phyloP scores from a whole-genome alignment of 2,888 invertebrate species.

The Drosophila engyochracea region DNA sequence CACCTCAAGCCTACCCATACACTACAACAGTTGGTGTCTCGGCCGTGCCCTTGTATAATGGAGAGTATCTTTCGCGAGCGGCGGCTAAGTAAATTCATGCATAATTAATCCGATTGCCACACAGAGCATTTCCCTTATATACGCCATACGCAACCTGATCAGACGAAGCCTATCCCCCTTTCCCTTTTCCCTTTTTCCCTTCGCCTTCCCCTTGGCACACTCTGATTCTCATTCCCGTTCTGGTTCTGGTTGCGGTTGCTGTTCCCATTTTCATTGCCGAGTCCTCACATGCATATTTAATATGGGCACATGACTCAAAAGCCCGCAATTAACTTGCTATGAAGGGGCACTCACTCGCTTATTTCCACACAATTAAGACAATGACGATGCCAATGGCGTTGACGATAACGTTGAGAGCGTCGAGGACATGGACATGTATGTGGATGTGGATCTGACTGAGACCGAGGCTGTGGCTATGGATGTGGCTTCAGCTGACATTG shows the following conservation, averaged over 20 bases:
- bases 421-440: slow-evolving; percentile 2
- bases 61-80: slow-evolving; percentile 41
- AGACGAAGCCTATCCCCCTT: slow-evolving; percentile 2
- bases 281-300: slow-evolving; percentile 64
- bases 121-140: slow-evolving; percentile 19
- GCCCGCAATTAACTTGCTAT: slow-evolving; percentile 68
- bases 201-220: not conserved
- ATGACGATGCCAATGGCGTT: slow-evolving; percentile 8
- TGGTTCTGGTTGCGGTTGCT: slow-evolving; percentile 4
- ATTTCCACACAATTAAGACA: slow-evolving; percentile 67
- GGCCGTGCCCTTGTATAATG: slow-evolving; percentile 55
- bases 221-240: not conserved
- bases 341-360: slow-evolving; percentile 66
- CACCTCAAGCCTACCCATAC: not conserved
- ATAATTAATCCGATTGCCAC: slow-evolving; percentile 62
- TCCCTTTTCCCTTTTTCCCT: not conserved
- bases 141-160: slow-evolving; percentile 40
- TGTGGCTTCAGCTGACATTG: slow-evolving; percentile 4
- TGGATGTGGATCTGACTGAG: not conserved
- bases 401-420: slow-evolving; percentile 16
- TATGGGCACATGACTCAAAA: slow-evolving; percentile 64
- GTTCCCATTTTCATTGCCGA: slow-evolving; percentile 31
- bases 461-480: slow-evolving; percentile 4
- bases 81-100: slow-evolving; percentile 65
- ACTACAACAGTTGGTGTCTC: slow-evolving; percentile 11